phyloP scores from a whole-genome alignment of 2,113 vertebrate genomes.

The Arizona elegans region DNA sequence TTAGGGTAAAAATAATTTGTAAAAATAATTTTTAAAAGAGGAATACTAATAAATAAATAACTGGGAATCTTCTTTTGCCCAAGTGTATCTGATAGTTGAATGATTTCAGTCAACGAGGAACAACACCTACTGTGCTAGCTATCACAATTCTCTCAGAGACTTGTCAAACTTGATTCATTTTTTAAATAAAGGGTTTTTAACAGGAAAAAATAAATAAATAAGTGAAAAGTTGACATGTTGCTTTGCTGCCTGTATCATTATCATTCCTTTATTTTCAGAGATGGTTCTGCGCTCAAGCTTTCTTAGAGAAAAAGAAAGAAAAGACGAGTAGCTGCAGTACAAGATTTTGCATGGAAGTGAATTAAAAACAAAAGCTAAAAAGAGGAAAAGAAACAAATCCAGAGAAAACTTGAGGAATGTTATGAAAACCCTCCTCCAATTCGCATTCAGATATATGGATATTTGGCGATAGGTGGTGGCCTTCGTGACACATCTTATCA shows the following conservation, averaged over 20 bases:
- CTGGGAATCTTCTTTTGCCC: background rate
- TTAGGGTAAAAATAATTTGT: background rate
- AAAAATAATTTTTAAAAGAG: background rate
- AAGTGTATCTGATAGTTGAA: background rate
- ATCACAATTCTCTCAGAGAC: background rate
- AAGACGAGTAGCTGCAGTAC: background rate
- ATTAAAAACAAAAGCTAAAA: background rate
- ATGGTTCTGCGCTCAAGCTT: background rate
- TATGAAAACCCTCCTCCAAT: background rate
- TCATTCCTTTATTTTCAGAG: background rate
- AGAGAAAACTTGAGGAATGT: background rate
- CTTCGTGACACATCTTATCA: background rate
- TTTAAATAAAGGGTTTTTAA: background rate
- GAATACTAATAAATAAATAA: background rate
- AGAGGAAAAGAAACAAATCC: background rate
- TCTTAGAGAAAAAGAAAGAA: background rate
- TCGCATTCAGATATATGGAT: background rate
- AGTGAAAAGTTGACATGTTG: background rate
- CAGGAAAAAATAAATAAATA: background rate
- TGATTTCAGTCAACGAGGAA: background rate
- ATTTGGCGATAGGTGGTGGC: background rate
- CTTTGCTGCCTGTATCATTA: background rate
- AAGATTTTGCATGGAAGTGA: background rate
- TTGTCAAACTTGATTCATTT: background rate
- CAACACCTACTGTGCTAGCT: background rate